phyloP scores from a whole-genome alignment of 2,113 vertebrate species.

The Labrus mixtus region DNA sequence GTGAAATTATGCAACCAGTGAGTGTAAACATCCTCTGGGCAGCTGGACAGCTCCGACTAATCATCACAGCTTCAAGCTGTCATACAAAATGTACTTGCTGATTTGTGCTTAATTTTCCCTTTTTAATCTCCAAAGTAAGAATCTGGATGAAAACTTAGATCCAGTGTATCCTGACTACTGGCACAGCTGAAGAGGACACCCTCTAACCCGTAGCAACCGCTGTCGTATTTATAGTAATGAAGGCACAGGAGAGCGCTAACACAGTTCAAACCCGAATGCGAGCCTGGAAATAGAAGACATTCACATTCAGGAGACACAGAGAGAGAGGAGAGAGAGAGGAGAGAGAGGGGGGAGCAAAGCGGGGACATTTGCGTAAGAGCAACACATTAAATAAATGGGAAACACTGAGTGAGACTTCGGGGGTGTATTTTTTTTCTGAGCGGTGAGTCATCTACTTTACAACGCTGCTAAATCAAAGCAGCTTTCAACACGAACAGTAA shows the following conservation, averaged over 20 bases:
- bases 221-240: slow-evolving; percentile 60
- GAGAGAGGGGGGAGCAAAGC: neutral
- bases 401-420: slow-evolving; percentile 4
- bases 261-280: slow-evolving; percentile 36
- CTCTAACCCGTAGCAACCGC: slow-evolving; percentile 38
- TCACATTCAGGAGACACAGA: neutral
- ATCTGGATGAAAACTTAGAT: neutral
- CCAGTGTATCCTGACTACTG: neutral
- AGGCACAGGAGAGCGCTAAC: slow-evolving; percentile 26
- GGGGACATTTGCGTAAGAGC: slow-evolving; percentile 21
- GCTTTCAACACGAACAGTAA: neutral
- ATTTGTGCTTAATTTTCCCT: neutral
- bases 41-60: neutral
- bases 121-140: neutral
- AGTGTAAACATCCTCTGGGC: neutral
- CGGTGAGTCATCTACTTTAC: slow-evolving; percentile 22
- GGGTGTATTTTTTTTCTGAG: neutral
- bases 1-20: no score
- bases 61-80: no score
- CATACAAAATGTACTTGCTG: neutral
- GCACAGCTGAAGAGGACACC: neutral
- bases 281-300: slow-evolving; percentile 36
- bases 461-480: slow-evolving; percentile 13
- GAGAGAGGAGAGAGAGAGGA: neutral
- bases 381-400: slow-evolving; percentile 19